A percentile compares a stretch with the other conserved stretches of the same genome.
These are phyloP conservation scores for Cydia pomonella DNA, from an alignment of 1,140 invertebrate genomes.

Conservation along the genomic window DNA sequence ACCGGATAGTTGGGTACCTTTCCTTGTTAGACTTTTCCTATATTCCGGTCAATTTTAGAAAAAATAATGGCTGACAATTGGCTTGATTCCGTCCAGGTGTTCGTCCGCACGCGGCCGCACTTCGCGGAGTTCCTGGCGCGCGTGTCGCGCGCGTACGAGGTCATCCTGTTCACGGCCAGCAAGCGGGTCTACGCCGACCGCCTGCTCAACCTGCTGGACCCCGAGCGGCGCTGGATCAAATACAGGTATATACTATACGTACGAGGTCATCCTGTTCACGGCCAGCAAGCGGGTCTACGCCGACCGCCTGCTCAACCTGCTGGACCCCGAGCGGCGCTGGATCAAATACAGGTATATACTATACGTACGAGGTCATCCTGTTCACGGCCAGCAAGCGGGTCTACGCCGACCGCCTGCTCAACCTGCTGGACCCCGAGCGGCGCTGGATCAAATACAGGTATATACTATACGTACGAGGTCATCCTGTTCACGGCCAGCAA, in stretches of 20 bases:
- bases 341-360: conserved; percentile 89
- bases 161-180: conserved; percentile 97
- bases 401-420: conserved; percentile 97
- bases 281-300: conserved; percentile 99
- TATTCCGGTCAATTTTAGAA: too few relatives aligned
- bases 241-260: conserved; percentile 84
- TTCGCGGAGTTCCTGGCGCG: conserved; percentile 96
- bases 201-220: conserved; percentile 95
- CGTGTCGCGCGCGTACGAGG: conserved; percentile 95
- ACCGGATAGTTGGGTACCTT: too few relatives aligned
- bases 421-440: conserved; percentile 94
- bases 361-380: conserved; percentile 96
- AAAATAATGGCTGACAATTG: too few relatives aligned
- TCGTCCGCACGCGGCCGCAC: conserved; percentile 94
- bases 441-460: conserved; percentile 92
- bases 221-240: conserved; percentile 93
- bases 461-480: conserved; percentile 92
- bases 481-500: conserved; percentile 98
- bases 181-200: conserved; percentile 98
- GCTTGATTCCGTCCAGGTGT: conserved; percentile 86
- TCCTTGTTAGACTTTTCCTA: too few relatives aligned
- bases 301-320: conserved; percentile 95
- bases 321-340: conserved; percentile 93
- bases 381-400: conserved; percentile 98
- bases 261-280: conserved; percentile 98